Evolutionary conservation across 2,113 vertebrate genomes (phyloP), one percentile per base, ranked within the genome.

Genomic region (Esox niger): DNA sequence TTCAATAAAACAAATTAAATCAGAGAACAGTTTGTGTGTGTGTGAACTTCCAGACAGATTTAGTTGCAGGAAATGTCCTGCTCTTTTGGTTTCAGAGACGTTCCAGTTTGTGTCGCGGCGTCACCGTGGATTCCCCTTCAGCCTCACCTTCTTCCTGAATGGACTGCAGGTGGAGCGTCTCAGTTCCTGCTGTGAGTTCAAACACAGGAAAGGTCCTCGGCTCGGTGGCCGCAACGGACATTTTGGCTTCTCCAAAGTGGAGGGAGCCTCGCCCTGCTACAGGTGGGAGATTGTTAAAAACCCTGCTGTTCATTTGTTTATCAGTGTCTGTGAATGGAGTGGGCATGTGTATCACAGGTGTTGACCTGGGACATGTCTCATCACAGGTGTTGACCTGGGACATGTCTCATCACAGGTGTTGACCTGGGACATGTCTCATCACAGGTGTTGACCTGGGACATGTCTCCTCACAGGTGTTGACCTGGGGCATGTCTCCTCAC

Each of bases 111-210:
- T 88, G 75, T 99, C 96, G 4, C 93, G 87, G 59, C 90, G 97
- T 10, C 95, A 98, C 82, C 79, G 87, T 0, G 95, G 96, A 1
- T 99, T 95, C 76, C 96, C 97, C 0, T 99, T 99, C 90, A 98
- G 97, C 82, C 89, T 99, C 83, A 98, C 95, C 11, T 96, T 98
- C 82, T 97, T 88, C 75, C 84, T 98, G 76, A 96, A 96, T 0
- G 95, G 95, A 29, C 86, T 98, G 1, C 95, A 95, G 77, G 92
- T 95, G 52, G 94, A 95, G 75, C 90, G 97, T 27, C 73, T 98
- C 69, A 99, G 97, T 84, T 96, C 95, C n/a, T 99, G 97, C 88
- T 99, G 97, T 6, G 97, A 99, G 88, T 97, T 93, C 82, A 96
- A 92, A 59, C 92, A 95, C 62, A 92, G 91, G 65, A 93, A 88